A percentile compares a stretch with the other conserved stretches of the same genome.
phyloP scores from a whole-genome alignment of 2,888 invertebrate species.

The Tipula unca region DNA sequence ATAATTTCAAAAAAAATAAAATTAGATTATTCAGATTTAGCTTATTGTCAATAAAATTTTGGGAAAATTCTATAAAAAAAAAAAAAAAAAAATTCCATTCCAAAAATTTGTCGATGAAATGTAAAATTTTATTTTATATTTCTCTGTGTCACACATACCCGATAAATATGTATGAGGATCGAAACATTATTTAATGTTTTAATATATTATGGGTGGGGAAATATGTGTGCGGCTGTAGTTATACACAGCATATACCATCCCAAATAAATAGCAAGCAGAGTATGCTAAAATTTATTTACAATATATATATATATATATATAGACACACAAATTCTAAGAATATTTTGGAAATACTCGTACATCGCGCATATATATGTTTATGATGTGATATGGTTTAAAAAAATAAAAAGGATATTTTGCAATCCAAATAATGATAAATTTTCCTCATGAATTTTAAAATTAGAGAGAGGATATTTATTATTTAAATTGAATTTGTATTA shows the following conservation, averaged over 20 bases:
- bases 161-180: neutral
- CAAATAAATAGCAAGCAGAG: neutral
- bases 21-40: neutral
- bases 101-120: neutral
- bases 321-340: neutral
- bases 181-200: neutral
- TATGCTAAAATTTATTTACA: no score
- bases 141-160: neutral
- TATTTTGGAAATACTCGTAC: neutral
- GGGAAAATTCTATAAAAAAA: neutral
- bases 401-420: neutral
- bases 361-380: neutral
- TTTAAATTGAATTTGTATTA: neutral
- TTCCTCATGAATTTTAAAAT: neutral
- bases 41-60: neutral
- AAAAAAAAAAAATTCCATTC: neutral
- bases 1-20: neutral
- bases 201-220: neutral
- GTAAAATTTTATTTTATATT: neutral
- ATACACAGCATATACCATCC: neutral
- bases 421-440: neutral
- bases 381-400: neutral
- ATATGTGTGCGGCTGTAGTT: neutral
- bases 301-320: no score
- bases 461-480: neutral